Percentiles rank a stretch among this genome's conserved stretches.
These are phyloP conservation scores for Anguilla japonica DNA, from an alignment of 2,113 vertebrate species.

Conservation along the genomic window DNA sequence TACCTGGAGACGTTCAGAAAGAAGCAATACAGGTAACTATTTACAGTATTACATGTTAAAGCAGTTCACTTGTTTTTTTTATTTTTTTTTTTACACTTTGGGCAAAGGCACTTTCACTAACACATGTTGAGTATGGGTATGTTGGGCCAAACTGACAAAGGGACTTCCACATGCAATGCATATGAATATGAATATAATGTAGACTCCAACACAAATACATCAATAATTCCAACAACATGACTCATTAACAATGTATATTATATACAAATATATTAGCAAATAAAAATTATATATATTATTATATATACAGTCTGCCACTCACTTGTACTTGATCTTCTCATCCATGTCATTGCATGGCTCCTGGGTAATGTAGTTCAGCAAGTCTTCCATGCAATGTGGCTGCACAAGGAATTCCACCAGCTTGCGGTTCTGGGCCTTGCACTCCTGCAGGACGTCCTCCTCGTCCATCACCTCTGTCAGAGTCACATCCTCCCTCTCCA, in stretches of 20 bases:
- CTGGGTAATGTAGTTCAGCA: conserved; percentile 94
- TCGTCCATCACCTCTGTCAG: conserved; percentile 96
- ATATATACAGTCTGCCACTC: conserved; percentile 48
- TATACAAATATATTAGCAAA: not conserved
- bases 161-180: not conserved
- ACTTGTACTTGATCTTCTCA: conserved; percentile 98
- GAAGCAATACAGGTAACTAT: not conserved
- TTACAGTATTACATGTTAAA: not conserved
- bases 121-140: not conserved
- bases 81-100: not conserved
- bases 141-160: not conserved
- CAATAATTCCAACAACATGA: too few species aligned
- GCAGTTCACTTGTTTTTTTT: not conserved
- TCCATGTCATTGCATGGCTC: conserved; percentile 92
- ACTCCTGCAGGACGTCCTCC: conserved; percentile 96
- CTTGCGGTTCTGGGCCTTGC: conserved; percentile 98
- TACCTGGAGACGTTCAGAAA: conserved; percentile 70
- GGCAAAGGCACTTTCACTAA: not conserved
- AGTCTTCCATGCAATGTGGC: conserved; percentile 92
- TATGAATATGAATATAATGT: too few species aligned
- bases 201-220: too few species aligned
- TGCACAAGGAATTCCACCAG: conserved; percentile 93
- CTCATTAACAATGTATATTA: too few species aligned
- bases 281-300: not conserved
- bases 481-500: conserved; percentile 96